Conservation (phyloP, 2,113 vertebrate species). For the Nasalis larvatus region DNA sequence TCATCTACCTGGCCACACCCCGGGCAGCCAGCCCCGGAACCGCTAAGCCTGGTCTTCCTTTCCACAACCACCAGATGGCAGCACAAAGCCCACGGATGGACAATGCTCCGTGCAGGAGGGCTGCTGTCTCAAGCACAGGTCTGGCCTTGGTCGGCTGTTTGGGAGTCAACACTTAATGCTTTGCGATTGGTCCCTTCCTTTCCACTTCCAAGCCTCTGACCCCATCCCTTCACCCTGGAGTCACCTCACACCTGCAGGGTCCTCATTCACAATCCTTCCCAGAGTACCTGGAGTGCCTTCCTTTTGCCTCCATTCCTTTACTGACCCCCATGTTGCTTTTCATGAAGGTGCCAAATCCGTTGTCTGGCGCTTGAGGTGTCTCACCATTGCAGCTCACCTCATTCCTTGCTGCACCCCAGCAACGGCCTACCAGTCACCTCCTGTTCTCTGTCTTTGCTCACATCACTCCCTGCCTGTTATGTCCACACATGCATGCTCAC, state of each 20-base stretch:
- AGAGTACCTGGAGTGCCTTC: neutral
- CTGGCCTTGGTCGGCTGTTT: neutral
- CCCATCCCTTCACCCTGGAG: neutral
- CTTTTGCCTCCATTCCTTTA: neutral
- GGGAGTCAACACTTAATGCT: neutral
- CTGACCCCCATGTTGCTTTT: neutral
- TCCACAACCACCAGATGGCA: slow-evolving; percentile 58
- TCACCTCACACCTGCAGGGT: neutral
- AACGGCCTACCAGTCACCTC: accelerated
- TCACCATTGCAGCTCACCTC: neutral
- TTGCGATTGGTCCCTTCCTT: neutral
- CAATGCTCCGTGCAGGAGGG: accelerated
- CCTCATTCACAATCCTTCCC: neutral
- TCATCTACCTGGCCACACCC: accelerated
- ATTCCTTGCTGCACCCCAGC: neutral
- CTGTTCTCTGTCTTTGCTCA: neutral
- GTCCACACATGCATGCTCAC: neutral
- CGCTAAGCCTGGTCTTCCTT: neutral
- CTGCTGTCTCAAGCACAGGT: neutral
- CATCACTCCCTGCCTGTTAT: neutral
- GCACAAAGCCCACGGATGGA: neutral
- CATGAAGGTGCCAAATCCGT: neutral
- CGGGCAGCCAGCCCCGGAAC: neutral
- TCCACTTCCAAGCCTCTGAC: neutral
- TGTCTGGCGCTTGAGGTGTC: neutral